A percentile compares a stretch with the other conserved stretches of the same genome.
Conservation (phyloP, 2,888 invertebrate genomes). For the Sympetrum striolatum region DNA sequence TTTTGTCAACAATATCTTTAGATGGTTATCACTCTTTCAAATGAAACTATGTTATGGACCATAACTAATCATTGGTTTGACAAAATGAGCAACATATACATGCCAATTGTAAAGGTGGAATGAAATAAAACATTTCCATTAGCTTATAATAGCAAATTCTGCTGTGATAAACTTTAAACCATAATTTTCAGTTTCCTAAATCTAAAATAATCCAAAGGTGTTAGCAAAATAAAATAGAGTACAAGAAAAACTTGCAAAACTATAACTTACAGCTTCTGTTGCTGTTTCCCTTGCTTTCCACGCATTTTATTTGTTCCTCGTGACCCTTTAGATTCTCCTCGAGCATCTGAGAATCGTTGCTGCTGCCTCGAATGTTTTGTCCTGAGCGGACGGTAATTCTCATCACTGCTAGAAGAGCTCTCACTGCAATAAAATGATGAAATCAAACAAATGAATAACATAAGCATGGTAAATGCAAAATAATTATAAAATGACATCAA, state of each 20-base stretch:
- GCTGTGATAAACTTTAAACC: too few species aligned
- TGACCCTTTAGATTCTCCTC: neutral
- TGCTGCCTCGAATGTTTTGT: slow-evolving; percentile 11
- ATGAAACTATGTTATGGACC: too few species aligned
- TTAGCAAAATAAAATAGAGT: neutral
- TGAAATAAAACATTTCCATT: too few species aligned
- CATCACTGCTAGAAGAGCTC: slow-evolving; percentile 64
- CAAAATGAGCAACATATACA: too few species aligned
- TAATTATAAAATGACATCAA: too few species aligned
- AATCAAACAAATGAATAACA: slow-evolving; percentile 43
- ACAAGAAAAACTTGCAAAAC: too few species aligned
- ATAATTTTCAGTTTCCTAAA: too few species aligned
- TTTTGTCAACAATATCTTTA: too few species aligned
- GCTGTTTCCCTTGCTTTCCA: slow-evolving; percentile 24
- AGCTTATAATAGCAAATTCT: too few species aligned
- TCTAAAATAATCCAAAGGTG: neutral
- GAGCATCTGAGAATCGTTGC: slow-evolving; percentile 12
- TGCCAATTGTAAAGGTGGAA: too few species aligned
- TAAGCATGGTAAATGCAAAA: neutral
- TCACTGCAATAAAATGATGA: slow-evolving; percentile 57
- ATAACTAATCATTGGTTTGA: too few species aligned
- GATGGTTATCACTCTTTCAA: too few species aligned
- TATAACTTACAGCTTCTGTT: neutral
- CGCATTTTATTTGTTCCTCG: slow-evolving; percentile 21
- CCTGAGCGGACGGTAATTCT: slow-evolving; percentile 61